phyloP scores from a whole-genome alignment of 2,113 vertebrate species.

The Chloropsis cyanopogon region DNA sequence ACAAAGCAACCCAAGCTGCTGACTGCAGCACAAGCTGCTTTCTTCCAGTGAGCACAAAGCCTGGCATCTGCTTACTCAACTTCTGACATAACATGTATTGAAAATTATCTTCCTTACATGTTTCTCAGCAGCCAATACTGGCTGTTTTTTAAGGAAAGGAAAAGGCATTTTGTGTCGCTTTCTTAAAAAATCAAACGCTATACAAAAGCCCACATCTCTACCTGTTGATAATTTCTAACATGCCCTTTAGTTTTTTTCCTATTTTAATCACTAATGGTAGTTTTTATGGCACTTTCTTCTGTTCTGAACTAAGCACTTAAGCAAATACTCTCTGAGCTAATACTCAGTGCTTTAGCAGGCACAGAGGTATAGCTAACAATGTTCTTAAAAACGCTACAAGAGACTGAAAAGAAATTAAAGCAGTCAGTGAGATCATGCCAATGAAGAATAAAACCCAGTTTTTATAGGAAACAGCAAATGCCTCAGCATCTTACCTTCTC shows the following conservation, averaged over 20 bases:
- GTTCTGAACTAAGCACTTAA: background rate
- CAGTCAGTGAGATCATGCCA: background rate
- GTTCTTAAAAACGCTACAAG: background rate
- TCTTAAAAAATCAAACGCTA: background rate
- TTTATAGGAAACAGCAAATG: background rate
- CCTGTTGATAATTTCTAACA: background rate
- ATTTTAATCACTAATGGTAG: background rate
- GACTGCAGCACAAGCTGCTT: background rate
- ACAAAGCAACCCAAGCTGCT: background rate
- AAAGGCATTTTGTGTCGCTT: background rate
- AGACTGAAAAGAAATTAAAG: background rate
- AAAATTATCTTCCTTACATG: background rate
- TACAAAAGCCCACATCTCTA: background rate
- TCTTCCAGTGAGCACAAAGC: background rate
- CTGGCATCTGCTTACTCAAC: accelerated
- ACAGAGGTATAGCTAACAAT: background rate
- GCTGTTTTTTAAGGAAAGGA: background rate
- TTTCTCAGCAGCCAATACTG: background rate
- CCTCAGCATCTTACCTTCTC: slow-evolving; percentile 70
- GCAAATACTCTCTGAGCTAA: background rate
- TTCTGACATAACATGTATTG: background rate
- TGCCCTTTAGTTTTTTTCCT: background rate
- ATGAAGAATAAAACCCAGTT: background rate
- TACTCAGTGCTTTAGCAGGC: accelerated
- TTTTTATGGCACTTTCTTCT: background rate